Evolutionary conservation across 2,113 vertebrate genomes (phyloP).

Genomic region (Abramis brama): DNA sequence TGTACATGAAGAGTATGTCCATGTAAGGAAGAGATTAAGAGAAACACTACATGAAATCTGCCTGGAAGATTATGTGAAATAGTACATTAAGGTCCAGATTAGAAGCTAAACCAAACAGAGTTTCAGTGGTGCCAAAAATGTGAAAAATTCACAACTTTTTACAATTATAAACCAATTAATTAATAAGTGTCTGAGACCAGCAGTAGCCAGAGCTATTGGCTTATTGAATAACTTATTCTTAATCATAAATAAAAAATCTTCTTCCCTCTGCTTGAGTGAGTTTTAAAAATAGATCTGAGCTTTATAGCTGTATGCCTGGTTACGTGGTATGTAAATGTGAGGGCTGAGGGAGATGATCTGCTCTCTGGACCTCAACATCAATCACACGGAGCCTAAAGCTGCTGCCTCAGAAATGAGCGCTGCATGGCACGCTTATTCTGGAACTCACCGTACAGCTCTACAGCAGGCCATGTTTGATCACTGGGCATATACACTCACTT

Average conservation of each 20-base stretch:
- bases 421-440: conserved; percentile 42
- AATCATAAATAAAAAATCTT: conserved; percentile 55
- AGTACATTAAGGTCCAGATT: neutral
- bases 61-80: neutral
- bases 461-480: conserved; percentile 50
- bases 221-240: conserved; percentile 55
- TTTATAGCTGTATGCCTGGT: conserved; percentile 47
- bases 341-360: conserved; percentile 58
- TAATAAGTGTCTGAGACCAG: conserved; percentile 29
- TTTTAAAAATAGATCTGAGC: conserved; percentile 63
- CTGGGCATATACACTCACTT: conserved; percentile 8
- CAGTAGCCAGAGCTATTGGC: conserved; percentile 34
- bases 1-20: neutral
- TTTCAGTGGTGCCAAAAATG: conserved; percentile 1
- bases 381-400: conserved; percentile 53
- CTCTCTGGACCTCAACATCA: conserved; percentile 62
- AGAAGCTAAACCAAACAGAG: neutral
- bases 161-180: conserved; percentile 41
- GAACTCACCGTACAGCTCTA: conserved; percentile 36
- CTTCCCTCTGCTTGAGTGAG: conserved; percentile 43
- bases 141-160: neutral
- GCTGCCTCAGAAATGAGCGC: conserved; percentile 34
- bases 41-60: neutral
- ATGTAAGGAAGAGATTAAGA: neutral
- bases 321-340: conserved; percentile 58